Conservation (phyloP, 2,113 vertebrate genomes). For the Aspiorhynchus laticeps region DNA sequence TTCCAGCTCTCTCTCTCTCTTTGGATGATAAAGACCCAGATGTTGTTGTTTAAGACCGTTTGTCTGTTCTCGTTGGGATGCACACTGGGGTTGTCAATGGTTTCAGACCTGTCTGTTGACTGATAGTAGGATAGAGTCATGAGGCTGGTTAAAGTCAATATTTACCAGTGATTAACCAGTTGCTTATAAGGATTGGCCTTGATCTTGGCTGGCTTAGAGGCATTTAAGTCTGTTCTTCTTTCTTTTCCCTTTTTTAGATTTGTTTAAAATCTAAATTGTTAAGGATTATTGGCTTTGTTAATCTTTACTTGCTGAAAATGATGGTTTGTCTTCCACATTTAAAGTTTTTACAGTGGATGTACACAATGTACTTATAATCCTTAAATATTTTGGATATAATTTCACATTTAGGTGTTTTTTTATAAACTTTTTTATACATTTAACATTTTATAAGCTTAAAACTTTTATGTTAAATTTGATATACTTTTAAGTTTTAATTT, state of each 20-base stretch:
- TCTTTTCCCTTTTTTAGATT: background rate
- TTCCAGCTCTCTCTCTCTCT: constrained; percentile 9
- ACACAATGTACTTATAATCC: background rate
- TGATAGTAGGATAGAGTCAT: constrained; percentile 44
- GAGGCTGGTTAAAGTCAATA: constrained; percentile 61
- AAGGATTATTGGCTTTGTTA: constrained; percentile 28
- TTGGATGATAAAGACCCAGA: background rate
- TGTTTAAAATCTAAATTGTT: background rate
- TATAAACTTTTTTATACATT: too few relatives aligned
- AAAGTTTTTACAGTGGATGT: background rate
- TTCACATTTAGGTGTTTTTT: too few relatives aligned
- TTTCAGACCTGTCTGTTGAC: background rate
- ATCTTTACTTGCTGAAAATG: background rate
- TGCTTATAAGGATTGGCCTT: constrained; percentile 50
- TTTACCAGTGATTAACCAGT: constrained; percentile 61
- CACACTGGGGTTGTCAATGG: background rate
- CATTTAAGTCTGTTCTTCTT: background rate
- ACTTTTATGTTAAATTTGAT: too few relatives aligned
- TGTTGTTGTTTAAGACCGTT: background rate
- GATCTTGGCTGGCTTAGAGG: constrained; percentile 35
- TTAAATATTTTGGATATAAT: background rate
- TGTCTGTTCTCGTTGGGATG: background rate
- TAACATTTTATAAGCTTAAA: too few relatives aligned
- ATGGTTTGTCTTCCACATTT: background rate
- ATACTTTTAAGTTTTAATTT: too few relatives aligned